Evolutionary conservation across 2,113 vertebrate species (phyloP), one percentile per base, ranked within the genome.

Genomic region (Dermatemys mawii): DNA sequence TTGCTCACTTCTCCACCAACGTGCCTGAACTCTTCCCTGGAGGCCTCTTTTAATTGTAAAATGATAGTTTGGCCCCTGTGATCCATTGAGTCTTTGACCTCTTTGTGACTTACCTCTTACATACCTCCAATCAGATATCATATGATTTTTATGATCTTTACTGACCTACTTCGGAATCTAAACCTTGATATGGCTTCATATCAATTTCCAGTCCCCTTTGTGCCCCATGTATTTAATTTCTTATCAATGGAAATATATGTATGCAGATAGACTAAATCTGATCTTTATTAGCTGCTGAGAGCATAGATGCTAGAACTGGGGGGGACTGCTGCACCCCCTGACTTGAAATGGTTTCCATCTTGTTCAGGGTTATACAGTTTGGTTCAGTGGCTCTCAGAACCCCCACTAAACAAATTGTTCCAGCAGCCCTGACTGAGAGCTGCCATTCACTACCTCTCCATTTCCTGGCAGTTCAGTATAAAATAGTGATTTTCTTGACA

Each of bases 381-480:
- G 24, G 24, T 55, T 55, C 10, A 27, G 26, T 55, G 54, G 26
- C 54, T 55, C 54, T 55, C 54, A 55, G 24, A 5, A 55, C 54
- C 5, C 54, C 24, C 54, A 55, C 24, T 19, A 41, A 38, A n/a
- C 22, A 22, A 84, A n/a, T 48, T 85, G n/a, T 51, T 51, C 51
- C 51, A 51, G 51, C 1, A n/a, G 60, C 16, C 80, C 16, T 81
- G 6, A 21, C 50, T 63, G n/a, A 91, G 89, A 89, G 49, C 87
- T 67, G 51, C 26, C 55, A 4, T 88, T 94, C 54, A 88, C n/a
- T n/a, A n/a, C 88, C 93, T 95, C 90, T 78, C 87, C 93, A 83
- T 93, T 67, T 91, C 38, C 81, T 22, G 19, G 81, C 13, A 11
- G 24, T 90, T 92, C 54, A 82, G 73, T 84, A 38, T 50, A 78